Conservation (phyloP, 2,888 invertebrate species). For the Rhorus exstirpatorius region DNA sequence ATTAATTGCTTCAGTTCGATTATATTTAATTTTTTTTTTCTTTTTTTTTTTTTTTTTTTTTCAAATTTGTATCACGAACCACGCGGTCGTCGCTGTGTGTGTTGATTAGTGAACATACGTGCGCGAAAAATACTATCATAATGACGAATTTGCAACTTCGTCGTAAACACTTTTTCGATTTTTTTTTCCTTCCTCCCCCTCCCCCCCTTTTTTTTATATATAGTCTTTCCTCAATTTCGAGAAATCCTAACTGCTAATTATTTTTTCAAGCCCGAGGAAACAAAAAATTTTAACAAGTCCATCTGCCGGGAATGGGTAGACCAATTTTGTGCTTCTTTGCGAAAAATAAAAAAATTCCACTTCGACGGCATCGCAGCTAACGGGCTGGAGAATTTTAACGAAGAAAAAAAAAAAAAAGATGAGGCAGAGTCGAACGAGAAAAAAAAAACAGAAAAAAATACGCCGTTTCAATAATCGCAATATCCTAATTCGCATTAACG, state of each 20-base stretch:
- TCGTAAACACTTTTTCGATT: constrained; percentile 51
- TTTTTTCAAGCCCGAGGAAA: too few species aligned
- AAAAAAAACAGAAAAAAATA: constrained; percentile 40
- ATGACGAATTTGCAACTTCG: constrained; percentile 60
- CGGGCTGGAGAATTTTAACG: neutral
- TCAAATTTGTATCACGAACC: constrained; percentile 46
- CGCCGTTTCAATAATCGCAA: constrained; percentile 43
- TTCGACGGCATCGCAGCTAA: too few species aligned
- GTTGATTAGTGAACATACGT: constrained; percentile 62
- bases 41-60: constrained; percentile 25
- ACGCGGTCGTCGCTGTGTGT: constrained; percentile 58
- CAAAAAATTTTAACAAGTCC: too few species aligned
- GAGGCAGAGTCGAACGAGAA: neutral
- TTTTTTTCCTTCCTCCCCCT: neutral
- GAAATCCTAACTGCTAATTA: too few species aligned
- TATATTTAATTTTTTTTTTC: neutral
- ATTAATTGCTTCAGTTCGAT: constrained; percentile 58
- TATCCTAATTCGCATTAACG: constrained; percentile 69
- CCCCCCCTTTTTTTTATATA: neutral
- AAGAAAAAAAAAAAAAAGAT: constrained; percentile 33
- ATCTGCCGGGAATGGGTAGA: too few species aligned
- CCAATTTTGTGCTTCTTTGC: too few species aligned
- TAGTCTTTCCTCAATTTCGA: neutral
- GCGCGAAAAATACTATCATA: constrained; percentile 63
- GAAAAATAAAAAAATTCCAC: too few species aligned